Conservation (phyloP, 2,113 vertebrate genomes). For the Phyllostomus hastatus region DNA sequence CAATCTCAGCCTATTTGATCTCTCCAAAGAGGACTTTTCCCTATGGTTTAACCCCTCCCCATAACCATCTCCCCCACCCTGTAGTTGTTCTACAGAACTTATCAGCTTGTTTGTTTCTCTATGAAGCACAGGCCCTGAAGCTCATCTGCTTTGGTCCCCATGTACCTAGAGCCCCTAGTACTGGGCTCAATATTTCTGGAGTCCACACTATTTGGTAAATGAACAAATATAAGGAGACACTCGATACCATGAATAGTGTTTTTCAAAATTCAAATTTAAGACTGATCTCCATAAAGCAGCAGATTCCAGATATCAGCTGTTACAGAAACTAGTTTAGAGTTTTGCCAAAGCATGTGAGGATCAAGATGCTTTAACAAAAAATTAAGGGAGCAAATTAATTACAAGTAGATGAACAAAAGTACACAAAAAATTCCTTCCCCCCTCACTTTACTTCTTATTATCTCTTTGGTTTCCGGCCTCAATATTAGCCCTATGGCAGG, state of each 20-base stretch:
- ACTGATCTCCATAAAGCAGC: neutral
- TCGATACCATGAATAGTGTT: neutral
- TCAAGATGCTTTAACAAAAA: neutral
- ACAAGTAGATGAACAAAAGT: neutral
- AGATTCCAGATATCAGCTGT: neutral
- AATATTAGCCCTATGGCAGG: neutral
- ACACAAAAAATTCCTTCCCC: neutral
- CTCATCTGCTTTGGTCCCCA: neutral
- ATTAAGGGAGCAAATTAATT: neutral
- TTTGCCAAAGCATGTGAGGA: neutral
- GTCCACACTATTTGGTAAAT: neutral
- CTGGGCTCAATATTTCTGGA: neutral
- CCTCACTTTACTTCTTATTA: neutral
- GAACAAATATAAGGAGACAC: neutral
- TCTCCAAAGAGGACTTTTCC: neutral
- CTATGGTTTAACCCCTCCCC: neutral
- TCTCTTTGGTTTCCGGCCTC: neutral
- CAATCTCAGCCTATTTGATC: neutral
- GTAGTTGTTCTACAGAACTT: neutral
- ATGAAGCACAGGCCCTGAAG: neutral
- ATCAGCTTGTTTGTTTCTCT: neutral
- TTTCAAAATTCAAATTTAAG: constrained; percentile 41
- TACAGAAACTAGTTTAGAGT: neutral
- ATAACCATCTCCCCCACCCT: neutral
- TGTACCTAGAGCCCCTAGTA: neutral